Evolutionary conservation across 2,113 vertebrate species (phyloP).

Genomic region (Coryphaenoides rupestris): DNA sequence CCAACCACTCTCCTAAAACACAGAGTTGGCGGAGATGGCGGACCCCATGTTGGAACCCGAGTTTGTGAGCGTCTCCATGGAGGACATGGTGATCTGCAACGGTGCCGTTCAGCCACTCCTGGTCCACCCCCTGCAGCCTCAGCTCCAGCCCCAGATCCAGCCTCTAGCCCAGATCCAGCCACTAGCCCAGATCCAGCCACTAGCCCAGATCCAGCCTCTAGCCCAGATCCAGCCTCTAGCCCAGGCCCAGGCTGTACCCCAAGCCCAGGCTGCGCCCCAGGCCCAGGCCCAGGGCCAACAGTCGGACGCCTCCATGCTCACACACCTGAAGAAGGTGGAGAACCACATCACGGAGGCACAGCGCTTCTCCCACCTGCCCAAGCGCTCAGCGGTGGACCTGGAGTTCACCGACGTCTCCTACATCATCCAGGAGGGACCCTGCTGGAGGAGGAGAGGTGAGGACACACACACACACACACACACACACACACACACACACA

Average conservation of each 20-base stretch:
- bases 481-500: neutral
- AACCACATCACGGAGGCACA: constrained; percentile 93
- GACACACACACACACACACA: constrained; percentile 57
- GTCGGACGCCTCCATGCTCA: constrained; percentile 79
- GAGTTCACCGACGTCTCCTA: constrained; percentile 93
- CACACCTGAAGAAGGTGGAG: constrained; percentile 91
- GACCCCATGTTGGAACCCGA: constrained; percentile 74
- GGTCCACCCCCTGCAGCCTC: too few relatives aligned
- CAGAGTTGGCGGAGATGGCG: constrained; percentile 54
- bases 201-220: too few relatives aligned
- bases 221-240: constrained; percentile 16
- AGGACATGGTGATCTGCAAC: constrained; percentile 69
- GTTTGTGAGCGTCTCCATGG: constrained; percentile 78
- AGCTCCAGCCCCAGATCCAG: too few relatives aligned
- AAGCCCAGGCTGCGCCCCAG: constrained; percentile 53
- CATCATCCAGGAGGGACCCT: constrained; percentile 88
- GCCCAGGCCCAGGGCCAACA: constrained; percentile 49
- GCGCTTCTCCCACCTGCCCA: constrained; percentile 91
- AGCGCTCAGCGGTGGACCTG: constrained; percentile 88
- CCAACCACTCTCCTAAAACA: constrained; percentile 3
- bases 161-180: too few relatives aligned
- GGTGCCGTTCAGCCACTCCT: constrained; percentile 12
- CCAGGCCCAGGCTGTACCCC: constrained; percentile 35
- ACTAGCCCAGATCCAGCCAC: too few relatives aligned
- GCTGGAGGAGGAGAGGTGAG: constrained; percentile 94